Base-by-base conservation (phyloP, 2,797 vertebrate genomes). In the Sebastes itinus region DNA sequence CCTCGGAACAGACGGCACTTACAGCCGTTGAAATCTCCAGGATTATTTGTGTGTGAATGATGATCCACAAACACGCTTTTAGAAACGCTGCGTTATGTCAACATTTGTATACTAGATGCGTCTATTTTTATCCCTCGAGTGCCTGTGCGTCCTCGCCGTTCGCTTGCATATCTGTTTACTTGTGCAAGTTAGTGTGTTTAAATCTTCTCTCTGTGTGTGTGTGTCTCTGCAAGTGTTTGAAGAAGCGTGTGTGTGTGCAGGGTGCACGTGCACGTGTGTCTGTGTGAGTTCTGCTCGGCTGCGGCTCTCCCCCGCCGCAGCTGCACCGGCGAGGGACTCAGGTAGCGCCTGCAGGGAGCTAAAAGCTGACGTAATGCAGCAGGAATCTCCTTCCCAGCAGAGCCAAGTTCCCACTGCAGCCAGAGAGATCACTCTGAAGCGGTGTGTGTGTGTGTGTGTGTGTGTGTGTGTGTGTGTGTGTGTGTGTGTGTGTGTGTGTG, bases 301-400 rank as follows among this genome's bases (percentile, higher is more conserved):
- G 72, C 32, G 75, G 82, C 82, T 89, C 72, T 83, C 68, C 63
- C 68, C 63, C 25, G 55, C 87, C 80, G 88, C 87, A 86, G 91
- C 90, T 88, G 77, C 78, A 49, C 78, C 27, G 52, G 38, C 22
- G 35, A 75, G 73, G 70, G 80, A 80, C 77, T 87, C 91, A 78
- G 91, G 93, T 91, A 92, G 83, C 38, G 77, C 86, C 90, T 86
- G 83, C 84, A 88, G 91, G 86, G 84, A 91, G 77, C 84, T 77
- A 14, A 78, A 79, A 27, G 38, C 81, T 93, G 92, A 95, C 89
- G 92, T 95, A 94, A 95, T 95, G 92, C 92, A 75, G 70, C 80
- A 92, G 92, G 94, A 96, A 95, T 96, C 92, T 94, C 91, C 86
- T 68, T 88, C 81, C 75, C 89, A 82, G 82, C 84, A 84, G 75